Percentiles rank a stretch among this genome's conserved stretches.
phyloP scores from a whole-genome alignment of 2,797 vertebrate genomes.

The Capromys pilorides region DNA sequence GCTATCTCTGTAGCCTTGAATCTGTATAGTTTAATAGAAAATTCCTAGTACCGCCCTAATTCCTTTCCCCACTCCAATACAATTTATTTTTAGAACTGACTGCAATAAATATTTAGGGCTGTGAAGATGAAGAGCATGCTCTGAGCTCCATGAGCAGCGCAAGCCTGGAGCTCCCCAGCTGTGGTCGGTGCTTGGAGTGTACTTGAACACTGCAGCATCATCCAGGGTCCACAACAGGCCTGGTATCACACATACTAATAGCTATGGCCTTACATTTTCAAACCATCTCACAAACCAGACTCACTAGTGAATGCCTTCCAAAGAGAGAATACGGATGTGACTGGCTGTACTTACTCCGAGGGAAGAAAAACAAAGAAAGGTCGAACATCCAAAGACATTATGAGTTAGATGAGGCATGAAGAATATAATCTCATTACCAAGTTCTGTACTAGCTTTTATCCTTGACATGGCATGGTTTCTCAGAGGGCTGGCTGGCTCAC shows the following conservation, averaged over 20 bases:
- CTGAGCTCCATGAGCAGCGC: not conserved
- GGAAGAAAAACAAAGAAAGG: not conserved
- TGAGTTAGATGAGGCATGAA: not conserved
- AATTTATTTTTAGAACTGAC: slow-evolving; percentile 10
- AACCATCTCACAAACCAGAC: not conserved
- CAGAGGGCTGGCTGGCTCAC: not conserved
- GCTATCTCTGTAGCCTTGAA: too few relatives aligned
- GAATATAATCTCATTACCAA: not conserved
- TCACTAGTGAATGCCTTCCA: not conserved
- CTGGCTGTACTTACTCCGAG: not conserved
- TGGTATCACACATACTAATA: not conserved
- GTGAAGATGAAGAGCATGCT: not conserved
- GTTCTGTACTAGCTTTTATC: not conserved
- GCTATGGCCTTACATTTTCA: not conserved
- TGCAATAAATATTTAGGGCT: not conserved
- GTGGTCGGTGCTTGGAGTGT: not conserved
- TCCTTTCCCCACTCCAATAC: not conserved
- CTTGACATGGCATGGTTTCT: not conserved
- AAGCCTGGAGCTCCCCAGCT: not conserved
- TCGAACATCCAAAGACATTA: not conserved
- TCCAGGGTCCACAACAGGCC: not conserved
- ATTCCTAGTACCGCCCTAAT: not conserved
- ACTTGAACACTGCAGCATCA: not conserved
- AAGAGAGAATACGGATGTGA: not conserved
- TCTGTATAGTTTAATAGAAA: not conserved